Conservation (phyloP, 37 sponge, comb jelly and placozoan species). For the Chondrosia reniformis region DNA sequence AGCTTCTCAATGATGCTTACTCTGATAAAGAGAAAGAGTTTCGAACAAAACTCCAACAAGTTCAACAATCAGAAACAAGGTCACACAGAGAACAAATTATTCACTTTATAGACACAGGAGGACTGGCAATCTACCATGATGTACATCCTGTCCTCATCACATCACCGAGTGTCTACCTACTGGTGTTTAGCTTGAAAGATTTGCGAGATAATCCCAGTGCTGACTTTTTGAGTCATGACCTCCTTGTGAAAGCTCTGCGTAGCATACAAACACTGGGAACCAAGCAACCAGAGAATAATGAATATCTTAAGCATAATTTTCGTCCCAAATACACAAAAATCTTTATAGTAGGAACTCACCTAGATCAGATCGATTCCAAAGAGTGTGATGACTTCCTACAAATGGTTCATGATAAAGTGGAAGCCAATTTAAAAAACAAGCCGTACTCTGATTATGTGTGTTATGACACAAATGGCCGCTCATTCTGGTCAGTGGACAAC, state of each 20-base stretch:
- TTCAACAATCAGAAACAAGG: background rate
- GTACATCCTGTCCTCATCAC: slow-evolving; percentile 12
- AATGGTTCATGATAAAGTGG: background rate
- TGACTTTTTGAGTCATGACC: background rate
- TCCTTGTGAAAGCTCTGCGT: slow-evolving; percentile 1
- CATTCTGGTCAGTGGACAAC: slow-evolving; percentile 2
- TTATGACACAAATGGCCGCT: background rate
- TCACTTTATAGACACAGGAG: slow-evolving; percentile 16
- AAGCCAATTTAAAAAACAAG: background rate
- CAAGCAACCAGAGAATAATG: background rate
- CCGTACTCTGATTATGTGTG: background rate
- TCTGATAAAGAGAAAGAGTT: too few species aligned
- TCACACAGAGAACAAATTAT: background rate
- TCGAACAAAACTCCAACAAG: too few species aligned
- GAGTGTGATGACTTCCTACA: background rate
- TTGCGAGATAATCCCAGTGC: background rate
- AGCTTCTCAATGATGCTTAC: too few species aligned
- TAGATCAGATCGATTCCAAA: background rate
- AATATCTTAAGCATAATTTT: background rate
- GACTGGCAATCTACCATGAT: slow-evolving; percentile 17
- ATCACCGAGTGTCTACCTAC: slow-evolving; percentile 20
- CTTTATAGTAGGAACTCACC: background rate
- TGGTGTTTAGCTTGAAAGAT: background rate
- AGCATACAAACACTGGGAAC: background rate
- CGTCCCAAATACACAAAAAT: background rate